Conservation (phyloP, 2,113 vertebrate genomes). For the Egretta garzetta region DNA sequence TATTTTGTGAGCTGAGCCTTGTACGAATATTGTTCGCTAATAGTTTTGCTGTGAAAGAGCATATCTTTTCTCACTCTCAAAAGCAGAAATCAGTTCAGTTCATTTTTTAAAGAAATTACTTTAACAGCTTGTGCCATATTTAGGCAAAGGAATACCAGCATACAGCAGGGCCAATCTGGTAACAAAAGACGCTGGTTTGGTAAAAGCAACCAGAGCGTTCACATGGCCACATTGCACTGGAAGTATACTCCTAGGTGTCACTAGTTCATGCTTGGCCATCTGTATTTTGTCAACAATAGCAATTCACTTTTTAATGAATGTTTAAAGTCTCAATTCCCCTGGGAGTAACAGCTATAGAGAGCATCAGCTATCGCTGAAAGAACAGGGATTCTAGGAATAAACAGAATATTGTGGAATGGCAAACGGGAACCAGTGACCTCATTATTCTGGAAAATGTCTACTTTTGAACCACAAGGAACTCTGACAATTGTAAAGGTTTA, state of each 20-base stretch:
- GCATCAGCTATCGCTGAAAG: constrained; percentile 66
- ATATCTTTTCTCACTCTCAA: neutral
- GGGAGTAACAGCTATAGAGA: constrained; percentile 54
- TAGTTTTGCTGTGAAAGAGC: neutral
- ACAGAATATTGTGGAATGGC: constrained; percentile 56
- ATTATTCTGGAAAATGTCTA: constrained; percentile 68
- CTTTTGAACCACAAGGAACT: constrained; percentile 53
- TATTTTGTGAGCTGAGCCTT: constrained; percentile 4
- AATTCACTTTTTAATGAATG: constrained; percentile 71
- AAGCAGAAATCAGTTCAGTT: neutral
- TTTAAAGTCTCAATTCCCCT: constrained; percentile 58
- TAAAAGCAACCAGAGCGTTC: constrained; percentile 5
- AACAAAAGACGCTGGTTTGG: constrained; percentile 5
- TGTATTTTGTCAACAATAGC: constrained; percentile 71
- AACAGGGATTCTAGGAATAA: constrained; percentile 60
- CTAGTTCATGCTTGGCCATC: constrained; percentile 53
- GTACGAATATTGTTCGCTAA: neutral
- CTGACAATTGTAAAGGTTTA: constrained; percentile 47
- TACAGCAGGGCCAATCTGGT: neutral
- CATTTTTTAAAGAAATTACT: constrained; percentile 29
- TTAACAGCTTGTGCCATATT: neutral
- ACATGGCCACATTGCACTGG: neutral
- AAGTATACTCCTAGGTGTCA: constrained; percentile 42
- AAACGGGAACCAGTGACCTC: constrained; percentile 57
- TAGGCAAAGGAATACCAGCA: neutral